Evolutionary conservation across 2,113 vertebrate species (phyloP), one percentile per base, ranked within the genome.

Genomic region (Ophiodon elongatus): DNA sequence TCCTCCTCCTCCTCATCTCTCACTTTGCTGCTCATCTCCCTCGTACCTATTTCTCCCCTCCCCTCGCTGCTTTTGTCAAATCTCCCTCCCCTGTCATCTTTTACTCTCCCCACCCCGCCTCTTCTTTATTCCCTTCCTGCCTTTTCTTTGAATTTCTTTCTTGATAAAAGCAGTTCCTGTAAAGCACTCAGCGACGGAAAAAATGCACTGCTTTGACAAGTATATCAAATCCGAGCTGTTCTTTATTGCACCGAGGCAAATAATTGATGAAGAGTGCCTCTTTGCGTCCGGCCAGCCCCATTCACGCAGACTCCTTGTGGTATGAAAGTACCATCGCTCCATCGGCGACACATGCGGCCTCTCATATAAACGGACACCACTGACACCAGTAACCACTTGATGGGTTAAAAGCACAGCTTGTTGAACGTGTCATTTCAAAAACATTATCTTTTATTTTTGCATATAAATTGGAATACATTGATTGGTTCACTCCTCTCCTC

Each of bases 221-320:
- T 73, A 45, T 76, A 84, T 89, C 60, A 72, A 59, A 85, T 91
- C 73, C 43, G 45, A 62, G 39, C 47, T 54, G 4, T 74, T 66
- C 52, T 91, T 90, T 79, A 64, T 74, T 87, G 89, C 91, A 79
- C 76, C 27, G 37, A 87, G 65, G 79, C 62, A 88, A 90, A 85
- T 94, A 41, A 92, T 93, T 93, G 67, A 86, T 84, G 87, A 88
- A 85, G 79, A 85, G 88, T 88, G 83, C 75, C 83, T 85, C 84
- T 94, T 81, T 77, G 82, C 71, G n/a, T 92, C 76, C 72, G 29
- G 29, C 35, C 52, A 60, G 80, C 52, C 52, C 52, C 59, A 63
- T 73, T 87, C 68, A 75, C 35, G 35, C 52, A 37, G 31, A 19
- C 65, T 80, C 7, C 25, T 63, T 47, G 19, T 73, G 67, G 41